Base-by-base conservation (phyloP, 1,140 invertebrate species). In the Philopotamus ludificatus region DNA sequence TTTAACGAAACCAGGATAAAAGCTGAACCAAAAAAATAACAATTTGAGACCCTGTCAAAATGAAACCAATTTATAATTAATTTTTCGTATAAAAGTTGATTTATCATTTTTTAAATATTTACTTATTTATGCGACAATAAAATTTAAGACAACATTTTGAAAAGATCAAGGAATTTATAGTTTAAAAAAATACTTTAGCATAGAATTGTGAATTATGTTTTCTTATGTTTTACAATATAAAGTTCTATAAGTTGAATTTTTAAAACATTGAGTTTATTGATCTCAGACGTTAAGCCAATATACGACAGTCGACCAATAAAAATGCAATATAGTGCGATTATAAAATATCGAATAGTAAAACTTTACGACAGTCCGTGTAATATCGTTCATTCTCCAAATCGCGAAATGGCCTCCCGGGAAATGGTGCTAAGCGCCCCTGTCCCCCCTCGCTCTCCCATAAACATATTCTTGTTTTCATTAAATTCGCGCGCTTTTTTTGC, bases 361-460 rank as follows among this genome's bases (percentile, higher is more conserved):
- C 4, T 34, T 34, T 34, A 34, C 28, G 28, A 34, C 28, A 12
- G 12, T 12, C 28, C 12, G 44, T 25, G 42, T 49, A 49, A 16
- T 61, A 25, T 15, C 49, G 45, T 61, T 61, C 42, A 47, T 61
- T 49, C 44, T 22, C 12, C 28, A 16, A 49, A 49, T 21, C 45
- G 45, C 45, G 58, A 49, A 47, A 47, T 25, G 44, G 22, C 28
- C 28, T 45, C 22, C 58, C 12, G n/a, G 22, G 51, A 26, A 16
- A 12, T 15, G 22, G 9, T 42, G 12, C 0, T 59, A 59, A 39
- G 21, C 26, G 12, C 21, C n/a, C n/a, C n/a, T n/a, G n/a, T n/a
- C n/a, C n/a, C n/a, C n/a, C n/a, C n/a, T n/a, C n/a, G n/a, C n/a
- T n/a, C 21, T 42, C 25, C 34, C 25, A 59, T 59, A 42, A 59